Evolutionary conservation across 2,113 vertebrate species (phyloP), one percentile per base, ranked within the genome.

Genomic region (Cairina moschata): DNA sequence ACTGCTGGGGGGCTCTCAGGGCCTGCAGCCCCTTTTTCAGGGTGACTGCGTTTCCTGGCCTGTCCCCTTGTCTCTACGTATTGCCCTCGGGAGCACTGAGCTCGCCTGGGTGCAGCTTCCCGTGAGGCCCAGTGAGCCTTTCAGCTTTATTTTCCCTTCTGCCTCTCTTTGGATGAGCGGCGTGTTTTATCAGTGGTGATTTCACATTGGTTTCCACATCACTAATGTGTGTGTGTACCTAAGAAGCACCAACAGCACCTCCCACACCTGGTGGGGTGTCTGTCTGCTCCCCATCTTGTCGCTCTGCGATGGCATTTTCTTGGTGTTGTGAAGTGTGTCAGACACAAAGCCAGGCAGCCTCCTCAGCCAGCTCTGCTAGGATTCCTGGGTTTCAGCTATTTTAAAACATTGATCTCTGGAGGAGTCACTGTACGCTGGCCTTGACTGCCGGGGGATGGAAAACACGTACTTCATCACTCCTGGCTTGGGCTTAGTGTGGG

Each of bases 401-500:
- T 84, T 63, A 54, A 81, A 86, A 84, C 22, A 7, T 23, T 34
- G 22, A 56, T 80, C 11, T 86, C 20, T 42, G 67, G 46, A 17
- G n/a, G 63, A 81, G 54, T 74, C 81, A 36, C n/a, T 73, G 28
- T 46, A 40, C 2, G 0, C 26, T 66, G 54, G 31, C 22, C 52
- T 67, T 77, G 81, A 29, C 36, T 10, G 13, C 59, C 2, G 0
- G 4, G 40, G 55, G 28, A 40, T 40, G 36, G 92, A 91, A 76
- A 96, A 62, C 75, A 95, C 50, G 68, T 92, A 91, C 60, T 85
- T 81, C 93, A 85, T 75, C 62, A 78, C 93, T 96, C 91, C 88
- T 90, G 90, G 10, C 92, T 95, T 94, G 91, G 83, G 78, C 80
- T 87, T 94, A 55, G 32, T 76, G 54, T 75, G 73, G 0, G 0